phyloP scores from a whole-genome alignment of 2,113 vertebrate species.

The Proterorhinus semilunaris region DNA sequence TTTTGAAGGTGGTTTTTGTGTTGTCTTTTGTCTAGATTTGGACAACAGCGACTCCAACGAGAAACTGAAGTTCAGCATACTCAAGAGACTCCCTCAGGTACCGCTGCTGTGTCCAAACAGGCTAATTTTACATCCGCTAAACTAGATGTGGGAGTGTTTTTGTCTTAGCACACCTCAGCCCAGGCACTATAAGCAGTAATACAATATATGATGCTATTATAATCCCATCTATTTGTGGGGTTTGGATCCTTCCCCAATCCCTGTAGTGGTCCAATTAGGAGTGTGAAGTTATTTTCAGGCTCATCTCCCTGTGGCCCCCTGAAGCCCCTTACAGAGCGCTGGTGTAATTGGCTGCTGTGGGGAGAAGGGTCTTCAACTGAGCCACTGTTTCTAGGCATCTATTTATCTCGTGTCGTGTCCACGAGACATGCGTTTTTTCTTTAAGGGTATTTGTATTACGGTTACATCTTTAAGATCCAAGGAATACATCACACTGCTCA shows the following conservation, averaged over 20 bases:
- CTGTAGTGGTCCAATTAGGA: constrained; percentile 52
- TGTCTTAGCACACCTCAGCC: not conserved
- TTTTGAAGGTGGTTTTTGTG: not conserved
- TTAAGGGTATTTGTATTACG: too few relatives aligned
- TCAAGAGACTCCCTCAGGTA: constrained; percentile 90
- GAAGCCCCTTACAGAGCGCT: constrained; percentile 49
- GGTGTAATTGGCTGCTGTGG: constrained; percentile 41
- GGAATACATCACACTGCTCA: too few relatives aligned
- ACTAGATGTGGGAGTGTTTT: not conserved
- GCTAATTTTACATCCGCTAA: constrained; percentile 1
- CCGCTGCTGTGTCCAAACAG: not conserved
- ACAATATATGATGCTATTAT: constrained; percentile 27
- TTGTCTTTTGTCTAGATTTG: constrained; percentile 76
- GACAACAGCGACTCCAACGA: constrained; percentile 86
- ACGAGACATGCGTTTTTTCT: constrained; percentile 5
- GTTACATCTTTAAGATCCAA: too few relatives aligned
- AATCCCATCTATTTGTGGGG: constrained; percentile 25
- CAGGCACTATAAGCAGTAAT: not conserved
- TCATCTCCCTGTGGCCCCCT: constrained; percentile 56
- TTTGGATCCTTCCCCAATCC: constrained; percentile 38
- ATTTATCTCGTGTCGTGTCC: constrained; percentile 47
- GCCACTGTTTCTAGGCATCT: constrained; percentile 20
- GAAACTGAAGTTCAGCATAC: constrained; percentile 87
- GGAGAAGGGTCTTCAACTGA: constrained; percentile 13
- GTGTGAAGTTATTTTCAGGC: constrained; percentile 61